Conservation (phyloP, 2,888 invertebrate species). For the Nephrotoma flavescens region DNA sequence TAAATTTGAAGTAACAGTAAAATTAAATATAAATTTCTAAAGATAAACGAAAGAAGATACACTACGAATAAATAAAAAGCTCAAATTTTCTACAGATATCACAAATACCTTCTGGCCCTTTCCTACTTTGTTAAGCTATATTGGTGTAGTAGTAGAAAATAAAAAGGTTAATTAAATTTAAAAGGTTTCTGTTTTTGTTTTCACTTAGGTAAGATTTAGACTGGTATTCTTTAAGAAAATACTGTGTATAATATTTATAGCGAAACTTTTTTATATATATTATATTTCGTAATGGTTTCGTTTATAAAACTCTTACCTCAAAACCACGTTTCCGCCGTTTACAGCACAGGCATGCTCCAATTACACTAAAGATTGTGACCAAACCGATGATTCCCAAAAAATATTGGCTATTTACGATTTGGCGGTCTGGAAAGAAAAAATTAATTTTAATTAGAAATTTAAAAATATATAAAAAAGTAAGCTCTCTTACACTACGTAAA, state of each 20-base stretch:
- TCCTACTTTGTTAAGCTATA: conserved; percentile 14
- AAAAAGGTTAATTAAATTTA: background rate
- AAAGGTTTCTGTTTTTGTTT: background rate
- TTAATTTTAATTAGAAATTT: background rate
- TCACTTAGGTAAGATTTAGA: background rate
- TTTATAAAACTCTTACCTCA: conserved; percentile 11
- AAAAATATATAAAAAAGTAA: background rate
- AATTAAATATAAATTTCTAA: background rate
- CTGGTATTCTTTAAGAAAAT: background rate
- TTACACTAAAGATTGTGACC: conserved; percentile 11
- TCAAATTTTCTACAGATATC: background rate
- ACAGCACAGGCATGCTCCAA: conserved; percentile 15
- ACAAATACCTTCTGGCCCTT: conserved; percentile 15
- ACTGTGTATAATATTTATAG: background rate
- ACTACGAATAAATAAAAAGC: background rate
- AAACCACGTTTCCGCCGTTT: conserved; percentile 15
- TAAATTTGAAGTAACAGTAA: background rate
- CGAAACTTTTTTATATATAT: background rate
- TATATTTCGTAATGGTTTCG: no score
- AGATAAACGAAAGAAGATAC: background rate
- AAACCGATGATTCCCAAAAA: conserved; percentile 11
- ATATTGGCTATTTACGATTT: background rate
- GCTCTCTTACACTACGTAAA: background rate
- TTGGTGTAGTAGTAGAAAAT: conserved; percentile 1
- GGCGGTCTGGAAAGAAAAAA: background rate